Evolutionary conservation across 2,888 invertebrate genomes (phyloP).

Genomic region (Drosophila hamatofila): DNA sequence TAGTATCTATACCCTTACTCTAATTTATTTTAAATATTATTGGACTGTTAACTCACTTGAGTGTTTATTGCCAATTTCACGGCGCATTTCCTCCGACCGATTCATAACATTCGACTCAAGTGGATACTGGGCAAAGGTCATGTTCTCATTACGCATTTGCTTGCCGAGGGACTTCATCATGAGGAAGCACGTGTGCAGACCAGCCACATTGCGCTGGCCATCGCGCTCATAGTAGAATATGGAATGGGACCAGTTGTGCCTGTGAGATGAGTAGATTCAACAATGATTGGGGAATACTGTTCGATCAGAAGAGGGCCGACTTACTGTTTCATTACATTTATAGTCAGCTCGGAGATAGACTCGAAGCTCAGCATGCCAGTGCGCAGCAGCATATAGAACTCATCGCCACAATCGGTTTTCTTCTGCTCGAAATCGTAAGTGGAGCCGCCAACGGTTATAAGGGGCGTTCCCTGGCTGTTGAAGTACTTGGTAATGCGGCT

Average conservation of each 20-base stretch:
- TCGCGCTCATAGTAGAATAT: conserved; percentile 91
- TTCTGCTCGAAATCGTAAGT: conserved; percentile 91
- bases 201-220: conserved; percentile 89
- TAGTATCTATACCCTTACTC: not conserved
- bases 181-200: conserved; percentile 91
- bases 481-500: conserved; percentile 92
- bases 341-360: conserved; percentile 90
- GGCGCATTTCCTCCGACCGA: conserved; percentile 88
- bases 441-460: conserved; percentile 93
- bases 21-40: too few species aligned
- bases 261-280: conserved; percentile 76
- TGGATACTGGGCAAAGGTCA: conserved; percentile 83
- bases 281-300: not conserved
- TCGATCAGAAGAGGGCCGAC: conserved; percentile 58
- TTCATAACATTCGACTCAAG: conserved; percentile 86
- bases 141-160: conserved; percentile 85
- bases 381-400: conserved; percentile 92
- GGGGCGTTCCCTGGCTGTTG: conserved; percentile 89
- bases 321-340: conserved; percentile 90
- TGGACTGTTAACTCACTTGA: conserved; percentile 91
- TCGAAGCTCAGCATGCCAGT: conserved; percentile 91
- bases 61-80: conserved; percentile 89
- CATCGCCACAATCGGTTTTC: conserved; percentile 89
- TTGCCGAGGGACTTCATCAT: conserved; percentile 91
- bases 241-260: conserved; percentile 90